Base-by-base conservation (phyloP, 2,113 vertebrate genomes). In the Ammodytes dubius region DNA sequence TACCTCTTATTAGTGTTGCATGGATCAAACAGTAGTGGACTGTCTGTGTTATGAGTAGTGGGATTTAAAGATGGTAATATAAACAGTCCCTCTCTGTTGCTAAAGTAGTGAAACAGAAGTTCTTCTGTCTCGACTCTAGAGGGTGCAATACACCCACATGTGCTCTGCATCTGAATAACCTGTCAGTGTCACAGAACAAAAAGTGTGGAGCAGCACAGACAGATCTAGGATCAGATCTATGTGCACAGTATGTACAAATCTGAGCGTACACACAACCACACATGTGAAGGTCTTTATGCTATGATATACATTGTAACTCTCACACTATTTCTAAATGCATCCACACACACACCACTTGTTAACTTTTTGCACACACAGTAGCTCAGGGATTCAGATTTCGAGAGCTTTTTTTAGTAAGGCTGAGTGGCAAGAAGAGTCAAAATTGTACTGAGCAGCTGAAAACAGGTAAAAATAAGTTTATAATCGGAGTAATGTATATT, bases 101-200 rank as follows among this genome's bases (percentile, higher is more conserved):
- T 6, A 46, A 27, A 42, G 15, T 7, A 52, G 37, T 6, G 17
- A 77, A 56, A 46, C 43, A 9, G 37, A 37, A 64, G 42, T 75
- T 69, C 15, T 11, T 3, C 7, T 7, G 19, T 69, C 11, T 74
- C 8, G 74, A 54, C 87, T 71, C 64, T 52, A 91, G 89, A 88
- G 85, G 88, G 89, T 15, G 89, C 83, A 81, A 76, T 80, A 6
- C 46, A 54, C 74, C 68, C 8, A 2, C 53, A 17, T 57, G 6
- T 49, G 35, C 4, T 37, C 10, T 43, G 40, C 19, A 5, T 66
- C 15, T 69, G 4, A n/a, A 63, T 49, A 2, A 57, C 46, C 7
- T 54, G 4, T 47, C 27, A 8, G 17, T 47, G n/a, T 42, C 50
- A 50, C 42, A 60, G 61, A 47, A 13, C 39, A 56, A 39, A 19